These are phyloP conservation scores for Mormyrus hasselquistii DNA, from an alignment of 2,797 vertebrate species.

Conservation along the genomic window DNA sequence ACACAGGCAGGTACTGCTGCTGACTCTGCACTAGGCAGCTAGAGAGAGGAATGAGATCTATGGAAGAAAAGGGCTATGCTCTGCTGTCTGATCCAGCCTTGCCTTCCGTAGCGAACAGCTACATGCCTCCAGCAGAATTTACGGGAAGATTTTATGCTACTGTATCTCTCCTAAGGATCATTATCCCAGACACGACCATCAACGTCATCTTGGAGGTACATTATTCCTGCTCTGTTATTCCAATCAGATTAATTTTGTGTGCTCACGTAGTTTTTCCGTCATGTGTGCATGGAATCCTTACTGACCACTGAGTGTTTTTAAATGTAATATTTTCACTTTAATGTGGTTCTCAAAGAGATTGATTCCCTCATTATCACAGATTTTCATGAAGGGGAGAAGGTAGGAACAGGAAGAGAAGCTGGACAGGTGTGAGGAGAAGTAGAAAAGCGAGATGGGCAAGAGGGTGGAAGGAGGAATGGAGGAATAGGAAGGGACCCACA, in stretches of 20 bases:
- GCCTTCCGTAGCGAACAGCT: background rate
- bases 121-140: background rate
- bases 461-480: background rate
- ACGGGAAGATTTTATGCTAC: background rate
- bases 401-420: background rate
- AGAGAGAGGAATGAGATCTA: background rate
- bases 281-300: background rate
- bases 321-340: background rate
- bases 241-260: background rate
- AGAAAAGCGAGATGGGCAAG: background rate
- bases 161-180: background rate
- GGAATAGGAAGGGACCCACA: background rate
- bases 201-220: background rate
- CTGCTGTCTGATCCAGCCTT: background rate
- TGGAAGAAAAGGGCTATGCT: background rate
- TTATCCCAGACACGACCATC: background rate
- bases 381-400: background rate
- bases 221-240: background rate
- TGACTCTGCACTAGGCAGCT: background rate
- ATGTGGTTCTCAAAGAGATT: background rate
- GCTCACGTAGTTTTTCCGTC: background rate
- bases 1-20: background rate
- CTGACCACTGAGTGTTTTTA: background rate
- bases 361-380: background rate
- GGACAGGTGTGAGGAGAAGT: background rate